Evolutionary conservation across 2,888 invertebrate genomes (phyloP), one percentile per base, ranked within the genome.

Genomic region (Dicranocentrus wangi): DNA sequence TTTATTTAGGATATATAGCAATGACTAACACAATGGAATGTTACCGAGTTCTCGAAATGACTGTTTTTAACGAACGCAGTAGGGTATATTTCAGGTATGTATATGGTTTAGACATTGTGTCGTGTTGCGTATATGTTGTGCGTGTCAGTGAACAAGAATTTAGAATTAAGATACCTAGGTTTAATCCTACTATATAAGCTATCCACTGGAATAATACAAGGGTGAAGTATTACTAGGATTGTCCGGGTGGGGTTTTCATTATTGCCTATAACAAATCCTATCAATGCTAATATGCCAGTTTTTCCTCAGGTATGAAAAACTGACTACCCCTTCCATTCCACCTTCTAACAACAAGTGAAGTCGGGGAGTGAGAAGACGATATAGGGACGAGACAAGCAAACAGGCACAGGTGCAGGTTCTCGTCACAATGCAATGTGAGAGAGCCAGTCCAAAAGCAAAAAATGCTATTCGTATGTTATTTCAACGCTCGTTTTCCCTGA

Each of bases 151-250:
- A n/a, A n/a, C 51, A 17, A 51, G 3, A n/a, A n/a, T 51, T 51
- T n/a, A 51, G 51, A n/a, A n/a, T n/a, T n/a, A n/a, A n/a, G n/a
- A n/a, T n/a, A n/a, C n/a, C n/a, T n/a, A n/a, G n/a, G n/a, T n/a
- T n/a, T n/a, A n/a, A n/a, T n/a, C n/a, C n/a, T 10, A 13, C 3
- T 8, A 51, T n/a, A n/a, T 47, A 21, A 53, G 53, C 61, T n/a
- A 23, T 27, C 15, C 32, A 65, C 73, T 73, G 73, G 73, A 73
- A 65, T 65, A 43, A 65, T 28, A n/a, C 25, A 42, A 63, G 28
- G 25, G 39, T 39, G 28, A 28, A 28, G 72, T 32, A 72, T 70
- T 72, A 42, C 53, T 65, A 73, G 73, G 65, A 65, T 73, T 73
- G 27, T 55, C 65, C 65, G 65, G 73, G 73, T 73, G 73, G 73